These are phyloP conservation scores for Tretioscincus oriximinensis DNA, from an alignment of 2,113 vertebrate species.

Conservation along the genomic window DNA sequence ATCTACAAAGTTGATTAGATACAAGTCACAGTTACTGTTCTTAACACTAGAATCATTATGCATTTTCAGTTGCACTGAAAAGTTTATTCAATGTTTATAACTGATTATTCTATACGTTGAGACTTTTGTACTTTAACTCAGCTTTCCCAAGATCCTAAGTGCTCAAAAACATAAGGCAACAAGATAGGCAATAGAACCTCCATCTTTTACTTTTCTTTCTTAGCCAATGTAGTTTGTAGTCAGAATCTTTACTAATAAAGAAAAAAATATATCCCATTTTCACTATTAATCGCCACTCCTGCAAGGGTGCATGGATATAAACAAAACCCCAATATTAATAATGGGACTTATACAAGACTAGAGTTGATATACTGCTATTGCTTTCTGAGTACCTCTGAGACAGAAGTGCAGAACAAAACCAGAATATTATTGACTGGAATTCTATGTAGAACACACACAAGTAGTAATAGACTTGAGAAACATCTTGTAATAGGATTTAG, in stretches of 20 bases:
- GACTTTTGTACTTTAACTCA: background rate
- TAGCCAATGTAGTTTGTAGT: background rate
- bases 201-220: background rate
- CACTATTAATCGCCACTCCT: background rate
- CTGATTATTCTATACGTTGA: background rate
- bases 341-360: background rate
- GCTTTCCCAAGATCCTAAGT: background rate
- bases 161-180: background rate
- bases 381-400: background rate
- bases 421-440: background rate
- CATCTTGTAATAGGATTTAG: background rate
- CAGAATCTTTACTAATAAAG: background rate
- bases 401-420: background rate
- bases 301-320: background rate
- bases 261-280: background rate
- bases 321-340: background rate
- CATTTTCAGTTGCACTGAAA: background rate
- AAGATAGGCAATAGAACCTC: background rate
- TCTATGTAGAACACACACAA: background rate
- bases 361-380: background rate
- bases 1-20: constrained; percentile 6
- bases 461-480: background rate
- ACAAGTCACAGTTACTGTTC: background rate
- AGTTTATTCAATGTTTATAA: constrained; percentile 1
- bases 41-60: background rate